Percentiles rank a stretch among this genome's conserved stretches.
Conservation (phyloP, 2,797 vertebrate species). For the Macrochelys suwanniensis region DNA sequence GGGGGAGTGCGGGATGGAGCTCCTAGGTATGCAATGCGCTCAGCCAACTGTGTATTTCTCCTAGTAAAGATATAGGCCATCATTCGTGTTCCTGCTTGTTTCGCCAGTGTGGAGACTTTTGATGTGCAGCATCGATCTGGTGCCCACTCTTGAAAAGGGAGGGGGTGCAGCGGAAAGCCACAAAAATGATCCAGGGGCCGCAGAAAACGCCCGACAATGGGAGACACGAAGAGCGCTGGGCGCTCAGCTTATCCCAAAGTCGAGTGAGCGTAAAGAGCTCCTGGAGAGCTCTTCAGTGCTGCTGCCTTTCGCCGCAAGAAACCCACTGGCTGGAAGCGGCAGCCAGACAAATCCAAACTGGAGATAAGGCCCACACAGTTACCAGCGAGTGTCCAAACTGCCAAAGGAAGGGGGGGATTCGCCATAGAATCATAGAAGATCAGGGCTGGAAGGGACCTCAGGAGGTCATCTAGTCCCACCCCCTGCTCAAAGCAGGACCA, state of each 20-base stretch:
- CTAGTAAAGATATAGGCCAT: neutral
- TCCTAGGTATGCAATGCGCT: neutral
- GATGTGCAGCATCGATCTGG: neutral
- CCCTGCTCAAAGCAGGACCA: too few relatives aligned
- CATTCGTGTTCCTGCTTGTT: neutral
- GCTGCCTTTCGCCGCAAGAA: too few relatives aligned
- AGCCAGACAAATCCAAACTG: too few relatives aligned
- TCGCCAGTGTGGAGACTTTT: neutral
- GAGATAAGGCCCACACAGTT: neutral
- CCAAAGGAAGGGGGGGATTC: neutral
- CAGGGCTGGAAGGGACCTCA: too few relatives aligned
- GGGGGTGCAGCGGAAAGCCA: fast-evolving
- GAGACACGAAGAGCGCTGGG: neutral
- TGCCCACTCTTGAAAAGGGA: neutral
- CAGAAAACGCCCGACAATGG: neutral
- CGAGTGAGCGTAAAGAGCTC: neutral
- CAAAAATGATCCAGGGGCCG: neutral
- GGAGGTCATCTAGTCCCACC: too few relatives aligned
- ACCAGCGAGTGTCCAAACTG: too few relatives aligned
- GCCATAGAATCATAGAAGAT: too few relatives aligned
- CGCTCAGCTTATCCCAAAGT: neutral
- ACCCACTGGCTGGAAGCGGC: too few relatives aligned
- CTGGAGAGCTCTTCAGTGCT: too few relatives aligned
- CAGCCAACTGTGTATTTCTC: neutral
- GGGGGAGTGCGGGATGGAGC: neutral